Percentiles rank a stretch among this genome's conserved stretches.
Evolutionary conservation across 2,797 vertebrate genomes (phyloP).

Genomic region (Monodelphis domestica): DNA sequence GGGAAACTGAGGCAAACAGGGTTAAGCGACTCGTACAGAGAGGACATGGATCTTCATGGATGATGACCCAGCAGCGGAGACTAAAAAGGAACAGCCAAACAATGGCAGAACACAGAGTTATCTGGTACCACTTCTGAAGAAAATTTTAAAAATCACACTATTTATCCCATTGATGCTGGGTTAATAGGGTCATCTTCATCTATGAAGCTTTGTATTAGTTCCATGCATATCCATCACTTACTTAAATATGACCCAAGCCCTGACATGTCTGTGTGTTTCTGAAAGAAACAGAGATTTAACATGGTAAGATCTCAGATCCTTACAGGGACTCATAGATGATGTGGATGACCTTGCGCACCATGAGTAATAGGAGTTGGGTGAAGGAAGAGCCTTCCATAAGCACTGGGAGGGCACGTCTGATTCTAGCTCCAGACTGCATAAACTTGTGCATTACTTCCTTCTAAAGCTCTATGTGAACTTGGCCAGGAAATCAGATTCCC

Average conservation of each 20-base stretch:
- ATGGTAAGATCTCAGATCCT: not conserved
- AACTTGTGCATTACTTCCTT: not conserved
- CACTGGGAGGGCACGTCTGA: not conserved
- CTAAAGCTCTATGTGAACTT: not conserved
- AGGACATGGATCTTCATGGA: not conserved
- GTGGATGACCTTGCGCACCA: not conserved
- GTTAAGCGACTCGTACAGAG: too few relatives aligned
- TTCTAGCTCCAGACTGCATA: not conserved
- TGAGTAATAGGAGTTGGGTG: slow-evolving; percentile 15
- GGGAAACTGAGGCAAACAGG: too few relatives aligned
- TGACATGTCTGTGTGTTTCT: slow-evolving; percentile 36
- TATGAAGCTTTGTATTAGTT: slow-evolving; percentile 13
- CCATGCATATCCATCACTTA: not conserved
- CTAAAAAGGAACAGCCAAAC: not conserved
- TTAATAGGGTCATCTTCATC: slow-evolving; percentile 31
- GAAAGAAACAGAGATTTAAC: slow-evolving; percentile 9
- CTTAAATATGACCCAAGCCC: not conserved
- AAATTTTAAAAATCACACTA: not conserved
- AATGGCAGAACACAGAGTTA: not conserved
- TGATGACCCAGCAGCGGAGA: not conserved
- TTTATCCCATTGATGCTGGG: not conserved
- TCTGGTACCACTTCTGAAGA: not conserved
- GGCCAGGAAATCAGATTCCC: not conserved
- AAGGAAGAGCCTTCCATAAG: not conserved
- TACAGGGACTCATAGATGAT: not conserved